These are phyloP conservation scores for Muricea muricata DNA, from an alignment of 92 coral and sea anemone genomes.

Conservation along the genomic window DNA sequence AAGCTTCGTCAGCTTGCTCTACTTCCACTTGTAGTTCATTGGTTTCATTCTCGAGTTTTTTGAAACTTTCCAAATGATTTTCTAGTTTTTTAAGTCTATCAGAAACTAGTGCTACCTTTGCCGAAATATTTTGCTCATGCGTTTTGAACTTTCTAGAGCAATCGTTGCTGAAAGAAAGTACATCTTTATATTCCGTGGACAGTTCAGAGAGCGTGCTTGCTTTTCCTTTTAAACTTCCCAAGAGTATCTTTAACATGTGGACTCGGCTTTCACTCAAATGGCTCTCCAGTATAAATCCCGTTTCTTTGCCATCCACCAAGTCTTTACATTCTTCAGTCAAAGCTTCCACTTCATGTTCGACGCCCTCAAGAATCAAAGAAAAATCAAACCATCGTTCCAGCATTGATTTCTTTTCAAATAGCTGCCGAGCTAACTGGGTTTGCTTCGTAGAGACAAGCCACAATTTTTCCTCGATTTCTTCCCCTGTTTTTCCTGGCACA, in stretches of 20 bases:
- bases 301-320: constrained; percentile 56
- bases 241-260: constrained; percentile 43
- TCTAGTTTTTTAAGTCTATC: constrained; percentile 41
- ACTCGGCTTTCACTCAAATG: constrained; percentile 38
- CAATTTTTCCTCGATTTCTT: constrained; percentile 46
- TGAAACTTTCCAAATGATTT: constrained; percentile 17
- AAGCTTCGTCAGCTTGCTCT: constrained; percentile 35
- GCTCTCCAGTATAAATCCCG: constrained; percentile 35
- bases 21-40: constrained; percentile 44
- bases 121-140: constrained; percentile 2
- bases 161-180: neutral
- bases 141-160: neutral
- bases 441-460: constrained; percentile 65
- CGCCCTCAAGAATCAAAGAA: constrained; percentile 46
- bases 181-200: constrained; percentile 11
- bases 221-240: constrained; percentile 36
- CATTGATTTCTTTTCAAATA: constrained; percentile 51
- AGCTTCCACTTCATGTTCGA: constrained; percentile 60
- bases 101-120: neutral
- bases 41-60: constrained; percentile 42
- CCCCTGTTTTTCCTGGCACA: constrained; percentile 59
- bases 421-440: neutral
- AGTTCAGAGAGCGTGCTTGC: neutral
- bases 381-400: constrained; percentile 48
- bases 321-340: constrained; percentile 61